Evolutionary conservation across 2,113 vertebrate genomes (phyloP).

Genomic region (Nyctibius bracteatus): DNA sequence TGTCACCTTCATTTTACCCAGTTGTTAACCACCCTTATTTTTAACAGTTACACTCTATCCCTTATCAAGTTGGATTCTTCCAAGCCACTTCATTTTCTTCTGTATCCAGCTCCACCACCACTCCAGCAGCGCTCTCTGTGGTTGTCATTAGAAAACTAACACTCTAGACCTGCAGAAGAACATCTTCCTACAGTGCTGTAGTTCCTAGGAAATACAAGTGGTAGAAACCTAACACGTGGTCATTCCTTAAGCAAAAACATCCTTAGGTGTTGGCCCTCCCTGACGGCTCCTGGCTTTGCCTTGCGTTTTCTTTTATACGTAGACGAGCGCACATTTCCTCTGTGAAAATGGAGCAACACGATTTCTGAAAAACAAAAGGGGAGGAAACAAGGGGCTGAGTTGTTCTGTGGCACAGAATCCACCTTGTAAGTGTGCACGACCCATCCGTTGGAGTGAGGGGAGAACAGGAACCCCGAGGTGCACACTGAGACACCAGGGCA

Average conservation of each 20-base stretch:
- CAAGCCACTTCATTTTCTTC: background rate
- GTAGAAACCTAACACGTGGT: background rate
- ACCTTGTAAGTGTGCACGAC: fast-evolving
- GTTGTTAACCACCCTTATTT: background rate
- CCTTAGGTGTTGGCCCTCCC: conserved; percentile 79
- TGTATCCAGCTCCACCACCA: background rate
- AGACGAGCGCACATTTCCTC: conserved; percentile 81
- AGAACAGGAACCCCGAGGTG: background rate
- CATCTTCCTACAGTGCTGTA: background rate
- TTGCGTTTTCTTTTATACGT: conserved; percentile 25
- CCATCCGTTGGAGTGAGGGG: fast-evolving
- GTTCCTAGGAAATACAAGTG: background rate
- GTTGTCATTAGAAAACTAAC: conserved; percentile 13
- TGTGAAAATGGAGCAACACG: conserved; percentile 81
- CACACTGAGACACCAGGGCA: fast-evolving
- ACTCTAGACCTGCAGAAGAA: background rate
- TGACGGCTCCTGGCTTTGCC: conserved; percentile 54
- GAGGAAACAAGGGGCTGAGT: background rate
- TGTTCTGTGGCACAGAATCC: background rate
- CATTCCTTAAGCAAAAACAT: background rate
- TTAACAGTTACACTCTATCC: background rate
- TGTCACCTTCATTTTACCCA: background rate
- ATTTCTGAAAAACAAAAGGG: conserved; percentile 74
- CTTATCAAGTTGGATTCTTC: background rate
- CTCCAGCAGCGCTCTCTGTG: background rate